Evolutionary conservation across 2,888 invertebrate genomes (phyloP).

Genomic region (Lymantria dispar): DNA sequence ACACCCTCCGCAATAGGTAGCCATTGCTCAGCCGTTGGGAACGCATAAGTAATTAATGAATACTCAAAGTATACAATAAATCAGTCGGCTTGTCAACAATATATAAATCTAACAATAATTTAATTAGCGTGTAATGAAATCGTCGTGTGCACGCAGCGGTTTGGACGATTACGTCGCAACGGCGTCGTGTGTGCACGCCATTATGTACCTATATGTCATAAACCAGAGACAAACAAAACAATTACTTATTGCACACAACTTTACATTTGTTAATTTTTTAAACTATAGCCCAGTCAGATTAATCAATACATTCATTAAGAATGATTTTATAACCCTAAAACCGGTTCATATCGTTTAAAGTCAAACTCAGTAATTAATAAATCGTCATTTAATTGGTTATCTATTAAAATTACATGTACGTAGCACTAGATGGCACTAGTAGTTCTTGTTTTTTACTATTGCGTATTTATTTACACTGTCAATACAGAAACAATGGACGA

Average conservation of each 20-base stretch:
- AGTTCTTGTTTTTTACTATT: too few relatives aligned
- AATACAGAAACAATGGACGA: too few relatives aligned
- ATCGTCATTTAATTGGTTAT: too few relatives aligned
- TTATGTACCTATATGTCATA: not conserved
- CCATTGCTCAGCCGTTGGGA: slow-evolving; percentile 1
- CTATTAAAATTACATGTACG: too few relatives aligned
- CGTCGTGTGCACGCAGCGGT: slow-evolving; percentile 1
- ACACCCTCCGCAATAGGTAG: not conserved
- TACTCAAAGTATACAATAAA: slow-evolving; percentile 10
- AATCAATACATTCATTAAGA: too few relatives aligned
- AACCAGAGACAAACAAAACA: not conserved
- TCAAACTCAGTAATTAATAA: too few relatives aligned
- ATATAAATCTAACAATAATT: slow-evolving; percentile 17
- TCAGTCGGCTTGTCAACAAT: slow-evolving; percentile 21
- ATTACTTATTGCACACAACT: not conserved
- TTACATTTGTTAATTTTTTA: too few relatives aligned
- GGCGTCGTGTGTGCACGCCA: slow-evolving; percentile 5
- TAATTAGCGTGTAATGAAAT: slow-evolving; percentile 14
- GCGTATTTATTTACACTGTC: too few relatives aligned
- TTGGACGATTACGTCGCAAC: not conserved
- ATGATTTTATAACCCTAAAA: too few relatives aligned
- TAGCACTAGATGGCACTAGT: too few relatives aligned
- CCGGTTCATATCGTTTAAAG: too few relatives aligned
- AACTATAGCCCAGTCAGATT: too few relatives aligned
- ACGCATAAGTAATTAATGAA: not conserved